Evolutionary conservation across 2,113 vertebrate genomes (phyloP).

Genomic region (Glaucidium brasilianum): DNA sequence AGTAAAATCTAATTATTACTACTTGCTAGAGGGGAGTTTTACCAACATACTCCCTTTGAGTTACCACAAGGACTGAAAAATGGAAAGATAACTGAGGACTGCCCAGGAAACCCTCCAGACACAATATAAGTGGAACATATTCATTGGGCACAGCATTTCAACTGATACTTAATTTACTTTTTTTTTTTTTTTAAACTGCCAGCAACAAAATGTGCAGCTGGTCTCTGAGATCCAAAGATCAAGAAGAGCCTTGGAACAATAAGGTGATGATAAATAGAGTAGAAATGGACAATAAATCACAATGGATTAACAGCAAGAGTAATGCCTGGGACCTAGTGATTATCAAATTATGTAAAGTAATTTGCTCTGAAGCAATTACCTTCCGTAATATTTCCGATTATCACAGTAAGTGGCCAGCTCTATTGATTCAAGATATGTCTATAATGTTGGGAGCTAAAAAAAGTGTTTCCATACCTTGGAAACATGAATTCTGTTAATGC

Average conservation of each 20-base stretch:
- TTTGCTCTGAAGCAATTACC: conserved; percentile 3
- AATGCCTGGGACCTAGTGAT: neutral
- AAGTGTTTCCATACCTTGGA: neutral
- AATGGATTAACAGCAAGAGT: neutral
- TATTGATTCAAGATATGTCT: neutral
- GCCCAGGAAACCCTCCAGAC: neutral
- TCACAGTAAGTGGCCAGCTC: neutral
- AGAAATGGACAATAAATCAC: conserved; percentile 12
- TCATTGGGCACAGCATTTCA: neutral
- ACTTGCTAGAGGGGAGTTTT: neutral
- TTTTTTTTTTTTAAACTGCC: neutral
- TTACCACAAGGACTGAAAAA: neutral
- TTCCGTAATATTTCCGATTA: neutral
- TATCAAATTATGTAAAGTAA: neutral
- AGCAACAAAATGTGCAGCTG: neutral
- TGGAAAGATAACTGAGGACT: neutral
- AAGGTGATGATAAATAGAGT: neutral
- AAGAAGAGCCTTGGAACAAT: neutral
- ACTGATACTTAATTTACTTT: neutral
- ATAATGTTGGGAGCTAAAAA: neutral
- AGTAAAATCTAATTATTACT: neutral
- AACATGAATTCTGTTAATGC: conserved; percentile 37
- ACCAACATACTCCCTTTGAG: neutral
- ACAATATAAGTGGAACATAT: neutral
- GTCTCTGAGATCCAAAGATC: neutral